A percentile compares a stretch with the other conserved stretches of the same genome.
Evolutionary conservation across 2,797 vertebrate genomes (phyloP).

Genomic region (Dromococcyx pavoninus): DNA sequence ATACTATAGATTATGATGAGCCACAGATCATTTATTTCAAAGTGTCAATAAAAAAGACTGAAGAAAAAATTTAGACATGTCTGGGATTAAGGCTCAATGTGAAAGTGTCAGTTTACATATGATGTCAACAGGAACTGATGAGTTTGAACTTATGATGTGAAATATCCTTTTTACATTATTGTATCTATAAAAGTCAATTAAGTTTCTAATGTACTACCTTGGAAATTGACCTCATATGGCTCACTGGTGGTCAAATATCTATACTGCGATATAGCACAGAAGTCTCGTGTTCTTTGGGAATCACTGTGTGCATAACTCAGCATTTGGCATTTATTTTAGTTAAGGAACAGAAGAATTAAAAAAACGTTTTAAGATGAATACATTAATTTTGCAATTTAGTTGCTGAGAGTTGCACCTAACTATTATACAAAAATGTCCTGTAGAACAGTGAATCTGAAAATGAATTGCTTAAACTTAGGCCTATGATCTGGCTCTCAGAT

Average conservation of each 20-base stretch:
- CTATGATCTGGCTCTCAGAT: neutral
- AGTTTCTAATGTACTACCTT: constrained; percentile 21
- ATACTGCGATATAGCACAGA: neutral
- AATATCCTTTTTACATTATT: constrained; percentile 16
- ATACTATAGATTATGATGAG: neutral
- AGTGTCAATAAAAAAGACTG: neutral
- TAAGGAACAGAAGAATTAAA: neutral
- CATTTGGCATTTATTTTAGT: neutral
- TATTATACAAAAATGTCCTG: neutral
- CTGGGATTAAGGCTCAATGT: neutral
- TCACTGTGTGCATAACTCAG: neutral
- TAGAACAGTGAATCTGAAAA: neutral
- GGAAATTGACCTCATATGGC: constrained; percentile 9
- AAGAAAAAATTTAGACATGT: neutral
- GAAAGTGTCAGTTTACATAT: neutral
- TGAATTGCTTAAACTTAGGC: neutral
- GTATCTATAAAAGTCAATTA: constrained; percentile 11
- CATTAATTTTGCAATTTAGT: neutral
- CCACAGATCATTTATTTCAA: constrained; percentile 19
- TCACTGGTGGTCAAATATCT: constrained; percentile 27
- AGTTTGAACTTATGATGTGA: constrained; percentile 15
- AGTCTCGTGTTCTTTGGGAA: neutral
- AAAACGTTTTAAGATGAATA: neutral
- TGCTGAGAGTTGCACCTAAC: neutral
- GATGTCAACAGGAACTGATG: neutral